Evolutionary conservation across 1,140 invertebrate genomes (phyloP).

Genomic region (Drosophila teissieri): DNA sequence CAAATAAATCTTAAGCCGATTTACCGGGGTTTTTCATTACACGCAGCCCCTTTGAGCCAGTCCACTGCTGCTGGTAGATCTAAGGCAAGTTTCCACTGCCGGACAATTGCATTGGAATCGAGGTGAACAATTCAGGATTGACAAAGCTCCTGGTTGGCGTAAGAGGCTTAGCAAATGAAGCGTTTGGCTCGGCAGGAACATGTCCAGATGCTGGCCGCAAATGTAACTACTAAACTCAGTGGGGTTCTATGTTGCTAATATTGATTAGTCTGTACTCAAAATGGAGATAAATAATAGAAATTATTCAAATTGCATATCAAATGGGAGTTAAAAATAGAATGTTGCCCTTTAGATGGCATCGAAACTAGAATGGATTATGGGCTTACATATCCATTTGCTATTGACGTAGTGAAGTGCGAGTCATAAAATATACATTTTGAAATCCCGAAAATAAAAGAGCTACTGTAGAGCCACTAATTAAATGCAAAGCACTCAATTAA

Average conservation of each 20-base stretch:
- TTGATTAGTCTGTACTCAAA: conserved; percentile 5
- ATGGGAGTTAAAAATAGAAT: conserved; percentile 7
- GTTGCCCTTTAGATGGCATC: not conserved
- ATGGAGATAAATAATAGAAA: conserved; percentile 33
- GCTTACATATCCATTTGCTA: not conserved
- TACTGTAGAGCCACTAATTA: not conserved
- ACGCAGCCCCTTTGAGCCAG: conserved; percentile 18
- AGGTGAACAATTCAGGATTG: conserved; percentile 25
- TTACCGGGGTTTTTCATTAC: conserved; percentile 20
- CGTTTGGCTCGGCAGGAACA: conserved; percentile 30
- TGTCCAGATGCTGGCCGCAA: conserved; percentile 14
- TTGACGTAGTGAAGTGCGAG: no score
- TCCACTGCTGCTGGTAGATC: not conserved
- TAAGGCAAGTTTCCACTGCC: conserved; percentile 33
- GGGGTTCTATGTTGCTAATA: not conserved
- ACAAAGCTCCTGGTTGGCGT: conserved; percentile 16
- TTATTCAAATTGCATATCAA: conserved; percentile 33
- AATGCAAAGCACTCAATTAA: not conserved
- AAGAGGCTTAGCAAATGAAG: conserved; percentile 51
- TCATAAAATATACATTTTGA: no score
- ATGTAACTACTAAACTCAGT: conserved; percentile 4
- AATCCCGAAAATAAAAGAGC: not conserved
- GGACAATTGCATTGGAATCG: conserved; percentile 34
- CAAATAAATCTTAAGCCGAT: conserved; percentile 51
- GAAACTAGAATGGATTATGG: not conserved